These are phyloP conservation scores for Muntiacus muntjak DNA, from an alignment of 2,113 vertebrate genomes.

Conservation along the genomic window DNA sequence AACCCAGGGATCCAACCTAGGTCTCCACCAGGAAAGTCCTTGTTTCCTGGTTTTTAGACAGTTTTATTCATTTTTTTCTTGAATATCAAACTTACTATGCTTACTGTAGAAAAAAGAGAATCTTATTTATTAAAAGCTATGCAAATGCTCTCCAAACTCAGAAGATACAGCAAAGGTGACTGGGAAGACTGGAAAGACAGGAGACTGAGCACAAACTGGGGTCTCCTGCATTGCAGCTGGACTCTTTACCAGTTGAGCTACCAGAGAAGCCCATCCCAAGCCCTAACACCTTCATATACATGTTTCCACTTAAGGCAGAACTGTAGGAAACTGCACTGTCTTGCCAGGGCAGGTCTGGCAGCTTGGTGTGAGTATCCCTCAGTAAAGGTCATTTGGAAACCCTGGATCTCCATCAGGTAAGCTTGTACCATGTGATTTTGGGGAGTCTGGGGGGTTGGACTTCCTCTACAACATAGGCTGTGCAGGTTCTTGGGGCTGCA, in stretches of 20 bases:
- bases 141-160: neutral
- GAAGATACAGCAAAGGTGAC: neutral
- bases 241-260: neutral
- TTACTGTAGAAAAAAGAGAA: neutral
- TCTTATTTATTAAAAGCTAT: neutral
- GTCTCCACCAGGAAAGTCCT: neutral
- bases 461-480: too few relatives aligned
- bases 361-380: too few relatives aligned
- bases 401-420: too few relatives aligned
- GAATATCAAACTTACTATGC: neutral
- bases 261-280: neutral
- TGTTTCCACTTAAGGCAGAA: neutral
- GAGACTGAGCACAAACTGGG: neutral
- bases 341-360: too few relatives aligned
- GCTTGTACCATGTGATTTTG: too few relatives aligned
- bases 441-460: too few relatives aligned
- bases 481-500: too few relatives aligned
- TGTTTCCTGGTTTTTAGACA: neutral
- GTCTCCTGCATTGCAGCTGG: neutral
- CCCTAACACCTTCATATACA: neutral
- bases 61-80: neutral
- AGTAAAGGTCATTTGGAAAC: too few relatives aligned
- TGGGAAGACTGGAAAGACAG: neutral
- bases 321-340: neutral
- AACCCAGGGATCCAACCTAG: neutral